Conservation (phyloP, 92 coral and sea anemone genomes). For the Paramuricea clavata region DNA sequence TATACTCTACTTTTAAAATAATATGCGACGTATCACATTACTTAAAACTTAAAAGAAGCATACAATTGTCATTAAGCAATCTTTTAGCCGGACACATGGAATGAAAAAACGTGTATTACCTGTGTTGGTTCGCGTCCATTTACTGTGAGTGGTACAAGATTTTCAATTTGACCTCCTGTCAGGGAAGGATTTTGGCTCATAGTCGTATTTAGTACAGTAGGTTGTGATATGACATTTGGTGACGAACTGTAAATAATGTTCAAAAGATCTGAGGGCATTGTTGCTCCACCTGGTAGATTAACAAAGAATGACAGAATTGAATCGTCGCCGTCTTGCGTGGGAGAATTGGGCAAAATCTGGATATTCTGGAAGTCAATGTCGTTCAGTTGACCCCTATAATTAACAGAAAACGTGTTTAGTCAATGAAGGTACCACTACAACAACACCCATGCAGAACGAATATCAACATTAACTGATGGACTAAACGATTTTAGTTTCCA, state of each 20-base stretch:
- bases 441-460: too few relatives aligned
- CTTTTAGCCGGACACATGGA: too few relatives aligned
- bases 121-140: not conserved
- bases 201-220: not conserved
- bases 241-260: not conserved
- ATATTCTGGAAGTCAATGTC: not conserved
- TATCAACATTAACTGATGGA: too few relatives aligned
- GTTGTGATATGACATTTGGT: constrained; percentile 9
- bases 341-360: constrained; percentile 19
- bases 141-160: not conserved
- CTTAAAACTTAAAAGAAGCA: too few relatives aligned
- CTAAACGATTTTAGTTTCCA: too few relatives aligned
- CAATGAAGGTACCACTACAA: not conserved
- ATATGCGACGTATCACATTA: too few relatives aligned
- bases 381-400: not conserved
- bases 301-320: constrained; percentile 26
- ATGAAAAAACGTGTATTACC: not conserved
- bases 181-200: not conserved
- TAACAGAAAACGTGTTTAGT: not conserved
- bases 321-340: constrained; percentile 24
- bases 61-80: too few relatives aligned
- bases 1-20: too few relatives aligned
- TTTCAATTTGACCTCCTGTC: not conserved
- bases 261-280: constrained; percentile 19
- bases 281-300: constrained; percentile 27